These are phyloP conservation scores for Tychaedon coryphoeus DNA, from an alignment of 2,113 vertebrate genomes.

Conservation along the genomic window DNA sequence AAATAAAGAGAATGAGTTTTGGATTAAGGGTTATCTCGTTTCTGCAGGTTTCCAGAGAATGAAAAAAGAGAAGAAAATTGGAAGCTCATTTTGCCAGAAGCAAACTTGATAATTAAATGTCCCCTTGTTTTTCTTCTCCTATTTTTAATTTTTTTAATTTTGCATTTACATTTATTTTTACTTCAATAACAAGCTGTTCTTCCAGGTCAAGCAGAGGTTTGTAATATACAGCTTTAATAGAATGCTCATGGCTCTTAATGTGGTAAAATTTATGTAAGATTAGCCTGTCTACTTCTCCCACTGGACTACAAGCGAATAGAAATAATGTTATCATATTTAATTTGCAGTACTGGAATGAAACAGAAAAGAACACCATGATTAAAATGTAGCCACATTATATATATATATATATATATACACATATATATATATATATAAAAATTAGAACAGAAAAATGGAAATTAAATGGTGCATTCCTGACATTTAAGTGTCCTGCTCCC, in stretches of 20 bases:
- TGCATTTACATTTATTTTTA: neutral
- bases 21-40: constrained; percentile 36
- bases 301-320: neutral
- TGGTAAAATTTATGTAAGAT: neutral
- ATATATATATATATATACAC: no score
- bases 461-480: neutral
- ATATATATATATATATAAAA: neutral
- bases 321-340: neutral
- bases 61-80: neutral
- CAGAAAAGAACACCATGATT: neutral
- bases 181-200: neutral
- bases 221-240: neutral
- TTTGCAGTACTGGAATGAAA: neutral
- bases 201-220: neutral
- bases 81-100: neutral
- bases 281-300: neutral
- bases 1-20: neutral
- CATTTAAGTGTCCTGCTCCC: neutral
- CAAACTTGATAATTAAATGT: neutral
- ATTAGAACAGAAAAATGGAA: neutral
- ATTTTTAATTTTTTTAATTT: neutral
- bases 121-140: neutral
- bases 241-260: neutral
- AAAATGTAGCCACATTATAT: neutral
- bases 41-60: neutral